phyloP scores from a whole-genome alignment of 2,113 vertebrate genomes.

The Aleadryas rufinucha region DNA sequence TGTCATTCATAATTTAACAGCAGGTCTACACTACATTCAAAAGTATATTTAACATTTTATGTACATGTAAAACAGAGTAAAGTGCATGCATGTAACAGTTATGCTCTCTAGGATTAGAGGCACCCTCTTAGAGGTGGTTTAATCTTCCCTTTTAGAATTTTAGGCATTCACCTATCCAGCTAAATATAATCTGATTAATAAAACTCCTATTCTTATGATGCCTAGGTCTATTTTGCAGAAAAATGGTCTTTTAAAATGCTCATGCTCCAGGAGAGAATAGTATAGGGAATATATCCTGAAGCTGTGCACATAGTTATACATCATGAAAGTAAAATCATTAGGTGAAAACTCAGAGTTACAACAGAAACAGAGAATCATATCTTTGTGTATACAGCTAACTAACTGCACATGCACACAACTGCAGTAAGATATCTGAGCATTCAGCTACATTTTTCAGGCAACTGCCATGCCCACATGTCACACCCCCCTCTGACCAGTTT shows the following conservation, averaged over 20 bases:
- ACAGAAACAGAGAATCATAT: neutral
- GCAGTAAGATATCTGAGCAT: neutral
- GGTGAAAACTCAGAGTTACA: neutral
- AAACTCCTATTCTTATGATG: neutral
- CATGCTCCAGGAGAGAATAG: neutral
- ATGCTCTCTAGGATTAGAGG: neutral
- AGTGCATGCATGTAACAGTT: neutral
- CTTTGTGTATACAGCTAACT: fast-evolving
- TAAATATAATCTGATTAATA: neutral
- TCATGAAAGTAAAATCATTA: neutral
- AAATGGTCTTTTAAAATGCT: neutral
- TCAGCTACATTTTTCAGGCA: neutral
- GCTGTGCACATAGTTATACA: neutral
- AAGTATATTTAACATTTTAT: neutral
- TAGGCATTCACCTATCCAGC: neutral
- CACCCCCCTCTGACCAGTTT: neutral
- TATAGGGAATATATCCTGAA: neutral
- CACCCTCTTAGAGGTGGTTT: neutral
- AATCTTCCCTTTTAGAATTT: neutral
- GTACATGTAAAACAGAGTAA: neutral
- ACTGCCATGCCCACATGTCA: neutral
- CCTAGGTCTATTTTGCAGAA: neutral
- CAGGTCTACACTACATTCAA: neutral
- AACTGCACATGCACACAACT: neutral
- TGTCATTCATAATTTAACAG: neutral